Evolutionary conservation across 2,797 vertebrate genomes (phyloP).

Genomic region (Nannoperca obscura): DNA sequence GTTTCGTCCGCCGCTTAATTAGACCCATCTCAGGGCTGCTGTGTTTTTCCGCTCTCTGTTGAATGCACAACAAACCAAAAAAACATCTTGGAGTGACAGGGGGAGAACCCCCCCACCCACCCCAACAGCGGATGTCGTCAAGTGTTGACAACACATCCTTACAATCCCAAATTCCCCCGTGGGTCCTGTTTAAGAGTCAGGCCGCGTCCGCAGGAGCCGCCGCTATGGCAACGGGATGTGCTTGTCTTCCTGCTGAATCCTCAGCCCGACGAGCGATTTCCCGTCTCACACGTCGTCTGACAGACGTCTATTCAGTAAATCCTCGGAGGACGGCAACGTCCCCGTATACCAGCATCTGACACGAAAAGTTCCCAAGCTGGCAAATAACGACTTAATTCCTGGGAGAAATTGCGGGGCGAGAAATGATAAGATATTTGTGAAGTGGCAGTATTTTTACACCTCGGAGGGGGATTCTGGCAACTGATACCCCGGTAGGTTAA

Average conservation of each 20-base stretch:
- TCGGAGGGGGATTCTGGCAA: neutral
- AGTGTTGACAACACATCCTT: slow-evolving; percentile 77
- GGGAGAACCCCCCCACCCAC: neutral
- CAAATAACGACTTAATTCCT: slow-evolving; percentile 20
- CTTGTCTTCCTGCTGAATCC: slow-evolving; percentile 70
- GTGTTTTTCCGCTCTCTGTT: slow-evolving; percentile 36
- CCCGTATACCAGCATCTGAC: slow-evolving; percentile 25
- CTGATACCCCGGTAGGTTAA: neutral
- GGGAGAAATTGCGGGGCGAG: neutral
- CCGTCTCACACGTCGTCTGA: slow-evolving; percentile 68
- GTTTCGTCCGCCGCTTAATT: slow-evolving; percentile 52
- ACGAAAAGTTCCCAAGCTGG: slow-evolving; percentile 47
- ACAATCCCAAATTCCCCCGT: slow-evolving; percentile 54
- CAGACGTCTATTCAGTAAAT: slow-evolving; percentile 50
- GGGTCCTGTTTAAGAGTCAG: slow-evolving; percentile 85
- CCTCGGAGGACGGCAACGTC: slow-evolving; percentile 7
- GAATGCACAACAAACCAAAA: neutral
- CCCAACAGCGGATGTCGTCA: slow-evolving; percentile 70
- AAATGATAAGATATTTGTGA: neutral
- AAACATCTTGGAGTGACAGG: slow-evolving; percentile 43
- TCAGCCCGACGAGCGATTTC: slow-evolving; percentile 58
- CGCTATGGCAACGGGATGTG: slow-evolving; percentile 89
- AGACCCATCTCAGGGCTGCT: slow-evolving; percentile 47
- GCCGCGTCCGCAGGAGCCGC: slow-evolving; percentile 76
- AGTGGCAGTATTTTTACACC: neutral